A percentile compares a stretch with the other conserved stretches of the same genome.
phyloP scores from a whole-genome alignment of 1,140 invertebrate genomes.

The Acarapis woodi region DNA sequence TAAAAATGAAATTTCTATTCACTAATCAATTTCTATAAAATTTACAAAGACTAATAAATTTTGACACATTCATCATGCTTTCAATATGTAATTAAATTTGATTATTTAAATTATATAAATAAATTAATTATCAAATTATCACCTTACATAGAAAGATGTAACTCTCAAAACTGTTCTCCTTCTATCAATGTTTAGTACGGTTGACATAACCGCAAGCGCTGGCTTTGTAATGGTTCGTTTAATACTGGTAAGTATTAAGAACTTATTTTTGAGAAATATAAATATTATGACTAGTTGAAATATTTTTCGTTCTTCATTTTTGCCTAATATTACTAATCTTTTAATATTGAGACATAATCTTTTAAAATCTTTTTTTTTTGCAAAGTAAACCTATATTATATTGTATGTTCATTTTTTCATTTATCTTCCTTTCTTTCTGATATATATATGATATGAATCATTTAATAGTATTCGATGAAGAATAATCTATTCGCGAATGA shows the following conservation, averaged over 20 bases:
- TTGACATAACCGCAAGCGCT: conserved; percentile 15
- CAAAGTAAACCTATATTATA: not conserved
- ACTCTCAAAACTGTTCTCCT: conserved; percentile 13
- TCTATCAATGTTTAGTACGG: conserved; percentile 14
- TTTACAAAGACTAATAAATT: no score
- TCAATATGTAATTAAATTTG: conserved; percentile 24
- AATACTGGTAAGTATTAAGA: conserved; percentile 12
- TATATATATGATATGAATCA: conserved; percentile 8
- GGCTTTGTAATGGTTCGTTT: conserved; percentile 14
- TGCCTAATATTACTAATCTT: not conserved
- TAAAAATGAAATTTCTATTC: no score
- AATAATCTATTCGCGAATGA: conserved; percentile 11
- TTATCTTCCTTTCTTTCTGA: not conserved
- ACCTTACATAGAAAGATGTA: conserved; percentile 12
- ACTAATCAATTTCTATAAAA: no score
- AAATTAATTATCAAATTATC: not conserved
- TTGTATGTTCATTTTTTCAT: not conserved
- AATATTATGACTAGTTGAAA: not conserved
- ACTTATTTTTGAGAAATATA: not conserved
- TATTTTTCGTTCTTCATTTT: not conserved
- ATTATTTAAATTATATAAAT: conserved; percentile 12
- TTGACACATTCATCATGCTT: no score
- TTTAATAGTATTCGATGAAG: conserved; percentile 11
- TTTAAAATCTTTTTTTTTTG: not conserved
- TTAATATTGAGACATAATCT: not conserved